phyloP scores from a whole-genome alignment of 2,797 vertebrate species.

The Falco naumanni region DNA sequence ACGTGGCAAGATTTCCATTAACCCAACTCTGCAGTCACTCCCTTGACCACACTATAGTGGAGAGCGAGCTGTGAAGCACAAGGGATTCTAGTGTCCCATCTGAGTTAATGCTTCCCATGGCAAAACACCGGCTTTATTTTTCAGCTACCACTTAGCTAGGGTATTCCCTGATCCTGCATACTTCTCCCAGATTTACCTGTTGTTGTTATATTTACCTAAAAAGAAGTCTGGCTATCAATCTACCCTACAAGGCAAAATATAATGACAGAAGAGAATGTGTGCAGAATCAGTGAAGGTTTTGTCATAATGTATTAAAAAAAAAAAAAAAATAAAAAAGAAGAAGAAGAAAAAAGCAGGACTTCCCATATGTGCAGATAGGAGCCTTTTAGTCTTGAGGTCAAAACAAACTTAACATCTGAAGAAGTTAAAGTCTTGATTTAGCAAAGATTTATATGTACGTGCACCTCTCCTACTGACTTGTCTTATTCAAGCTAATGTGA shows the following conservation, averaged over 20 bases:
- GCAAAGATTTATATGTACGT: neutral
- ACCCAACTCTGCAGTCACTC: neutral
- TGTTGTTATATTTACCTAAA: neutral
- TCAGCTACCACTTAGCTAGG: neutral
- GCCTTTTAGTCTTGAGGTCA: neutral
- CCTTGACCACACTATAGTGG: neutral
- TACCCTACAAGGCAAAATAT: neutral
- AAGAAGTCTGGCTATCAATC: neutral
- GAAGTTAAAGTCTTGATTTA: neutral
- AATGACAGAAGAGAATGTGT: neutral
- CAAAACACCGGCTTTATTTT: neutral
- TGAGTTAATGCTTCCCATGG: accelerated
- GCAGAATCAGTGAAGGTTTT: neutral
- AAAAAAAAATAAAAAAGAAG: too few species aligned
- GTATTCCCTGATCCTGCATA: neutral
- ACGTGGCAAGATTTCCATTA: neutral
- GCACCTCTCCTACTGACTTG: neutral
- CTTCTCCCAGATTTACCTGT: neutral
- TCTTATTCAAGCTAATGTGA: neutral
- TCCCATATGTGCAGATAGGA: neutral
- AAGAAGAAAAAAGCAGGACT: neutral
- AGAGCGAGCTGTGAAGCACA: neutral
- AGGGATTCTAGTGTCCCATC: neutral
- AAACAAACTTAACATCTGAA: neutral
- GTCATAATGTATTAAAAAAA: neutral